These are phyloP conservation scores for Drosophila mimetica DNA, from an alignment of 2,888 invertebrate genomes.

Conservation along the genomic window DNA sequence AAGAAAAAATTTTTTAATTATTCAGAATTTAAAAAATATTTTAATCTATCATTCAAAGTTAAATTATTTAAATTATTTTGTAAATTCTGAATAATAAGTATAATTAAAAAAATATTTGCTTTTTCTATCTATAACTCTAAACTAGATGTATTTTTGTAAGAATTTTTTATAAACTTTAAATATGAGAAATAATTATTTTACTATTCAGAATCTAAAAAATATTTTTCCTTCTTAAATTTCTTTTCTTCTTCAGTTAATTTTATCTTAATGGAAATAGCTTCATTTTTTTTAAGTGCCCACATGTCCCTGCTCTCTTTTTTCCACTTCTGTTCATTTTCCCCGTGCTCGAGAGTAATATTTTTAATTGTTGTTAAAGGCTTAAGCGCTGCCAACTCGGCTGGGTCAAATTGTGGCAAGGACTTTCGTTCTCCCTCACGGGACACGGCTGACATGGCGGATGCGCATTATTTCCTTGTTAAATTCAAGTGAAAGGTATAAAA, in stretches of 20 bases:
- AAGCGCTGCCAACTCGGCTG: constrained; percentile 47
- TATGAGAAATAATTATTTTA: too few species aligned
- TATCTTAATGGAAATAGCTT: rapidly evolving
- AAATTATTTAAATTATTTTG: too few species aligned
- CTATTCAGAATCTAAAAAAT: too few species aligned
- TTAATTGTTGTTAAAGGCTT: constrained; percentile 79
- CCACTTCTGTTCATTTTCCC: constrained; percentile 41
- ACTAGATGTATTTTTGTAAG: too few species aligned
- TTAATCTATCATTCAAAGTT: too few species aligned
- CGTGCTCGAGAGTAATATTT: constrained; percentile 59
- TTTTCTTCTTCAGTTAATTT: background rate
- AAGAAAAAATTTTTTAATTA: too few species aligned
- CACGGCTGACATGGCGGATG: constrained; percentile 38
- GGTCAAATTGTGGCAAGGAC: constrained; percentile 31
- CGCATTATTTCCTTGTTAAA: constrained; percentile 36
- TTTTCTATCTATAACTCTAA: too few species aligned
- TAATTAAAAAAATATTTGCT: too few species aligned
- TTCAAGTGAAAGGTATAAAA: constrained; percentile 22
- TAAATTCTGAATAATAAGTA: too few species aligned
- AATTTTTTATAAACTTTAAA: too few species aligned
- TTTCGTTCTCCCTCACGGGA: background rate
- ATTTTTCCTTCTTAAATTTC: too few species aligned
- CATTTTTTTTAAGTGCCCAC: constrained; percentile 8
- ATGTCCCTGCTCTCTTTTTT: constrained; percentile 14
- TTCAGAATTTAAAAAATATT: too few species aligned